Percentiles rank a stretch among this genome's conserved stretches.
These are phyloP conservation scores for Ectemnius lituratus DNA, from an alignment of 2,888 invertebrate species.

Conservation along the genomic window DNA sequence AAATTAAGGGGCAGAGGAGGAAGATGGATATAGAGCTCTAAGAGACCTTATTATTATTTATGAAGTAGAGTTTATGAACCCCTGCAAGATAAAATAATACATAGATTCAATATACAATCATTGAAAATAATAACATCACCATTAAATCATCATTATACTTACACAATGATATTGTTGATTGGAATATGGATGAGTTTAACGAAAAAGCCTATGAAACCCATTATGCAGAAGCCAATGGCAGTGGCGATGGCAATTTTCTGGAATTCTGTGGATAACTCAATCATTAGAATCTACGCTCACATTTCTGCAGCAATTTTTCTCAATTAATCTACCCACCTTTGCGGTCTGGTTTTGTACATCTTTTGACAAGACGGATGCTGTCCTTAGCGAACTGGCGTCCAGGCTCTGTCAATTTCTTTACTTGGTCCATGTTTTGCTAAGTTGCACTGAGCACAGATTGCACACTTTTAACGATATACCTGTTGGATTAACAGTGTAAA, in stretches of 20 bases:
- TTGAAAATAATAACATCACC: constrained; percentile 63
- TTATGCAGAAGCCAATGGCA: constrained; percentile 99
- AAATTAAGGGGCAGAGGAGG: constrained; percentile 61
- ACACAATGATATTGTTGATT: constrained; percentile 97
- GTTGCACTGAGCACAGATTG: not conserved
- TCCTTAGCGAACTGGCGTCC: constrained; percentile 98
- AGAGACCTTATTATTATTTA: constrained; percentile 61
- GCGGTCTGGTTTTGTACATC: constrained; percentile 99
- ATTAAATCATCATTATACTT: constrained; percentile 79
- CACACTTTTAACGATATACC: not conserved
- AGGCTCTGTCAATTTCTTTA: constrained; percentile 95
- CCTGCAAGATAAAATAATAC: constrained; percentile 60
- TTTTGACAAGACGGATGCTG: constrained; percentile 97
- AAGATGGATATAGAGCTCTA: constrained; percentile 55
- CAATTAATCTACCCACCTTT: constrained; percentile 84
- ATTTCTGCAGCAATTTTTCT: not conserved
- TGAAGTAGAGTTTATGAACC: constrained; percentile 65
- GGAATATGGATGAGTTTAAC: constrained; percentile 99
- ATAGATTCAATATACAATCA: not conserved
- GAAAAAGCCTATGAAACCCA: constrained; percentile 99
- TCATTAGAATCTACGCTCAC: not conserved
- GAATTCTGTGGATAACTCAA: constrained; percentile 85
- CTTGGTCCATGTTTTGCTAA: constrained; percentile 92
- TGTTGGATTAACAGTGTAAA: not conserved
- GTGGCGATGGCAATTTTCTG: constrained; percentile 99